phyloP scores from a whole-genome alignment of 2,797 vertebrate genomes.

The Ctenochaetus hawaiiensis region DNA sequence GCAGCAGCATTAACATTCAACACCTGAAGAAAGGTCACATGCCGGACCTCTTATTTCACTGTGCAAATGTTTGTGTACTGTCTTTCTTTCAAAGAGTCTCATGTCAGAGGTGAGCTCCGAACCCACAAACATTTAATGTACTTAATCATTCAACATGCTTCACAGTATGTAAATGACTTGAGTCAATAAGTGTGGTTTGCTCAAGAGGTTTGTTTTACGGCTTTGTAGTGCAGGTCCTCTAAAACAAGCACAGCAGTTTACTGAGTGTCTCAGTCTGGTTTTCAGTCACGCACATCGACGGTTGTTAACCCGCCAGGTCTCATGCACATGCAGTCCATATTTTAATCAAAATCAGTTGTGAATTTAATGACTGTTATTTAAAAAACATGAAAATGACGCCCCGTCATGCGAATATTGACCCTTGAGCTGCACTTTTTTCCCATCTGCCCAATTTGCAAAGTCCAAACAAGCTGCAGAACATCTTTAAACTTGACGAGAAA shows the following conservation, averaged over 20 bases:
- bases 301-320: neutral
- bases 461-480: constrained; percentile 9
- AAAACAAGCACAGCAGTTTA: neutral
- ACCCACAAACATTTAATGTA: constrained; percentile 33
- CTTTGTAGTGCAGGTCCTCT: neutral
- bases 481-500: constrained; percentile 19
- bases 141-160: constrained; percentile 4
- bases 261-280: no score
- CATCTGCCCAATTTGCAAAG: constrained; percentile 25
- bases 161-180: neutral
- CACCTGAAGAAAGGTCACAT: constrained; percentile 32
- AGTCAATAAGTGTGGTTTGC: constrained; percentile 49
- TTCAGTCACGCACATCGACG: neutral
- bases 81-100: neutral
- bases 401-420: constrained; percentile 19
- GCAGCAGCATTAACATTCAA: neutral
- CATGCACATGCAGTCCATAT: neutral
- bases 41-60: constrained; percentile 10
- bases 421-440: constrained; percentile 7
- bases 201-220: constrained; percentile 13
- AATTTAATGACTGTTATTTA: neutral
- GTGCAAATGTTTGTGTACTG: constrained; percentile 43
- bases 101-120: neutral
- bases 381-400: neutral
- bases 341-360: neutral